Evolutionary conservation across 2,888 invertebrate genomes (phyloP).

Genomic region (Caenorhabditis macrosperma): DNA sequence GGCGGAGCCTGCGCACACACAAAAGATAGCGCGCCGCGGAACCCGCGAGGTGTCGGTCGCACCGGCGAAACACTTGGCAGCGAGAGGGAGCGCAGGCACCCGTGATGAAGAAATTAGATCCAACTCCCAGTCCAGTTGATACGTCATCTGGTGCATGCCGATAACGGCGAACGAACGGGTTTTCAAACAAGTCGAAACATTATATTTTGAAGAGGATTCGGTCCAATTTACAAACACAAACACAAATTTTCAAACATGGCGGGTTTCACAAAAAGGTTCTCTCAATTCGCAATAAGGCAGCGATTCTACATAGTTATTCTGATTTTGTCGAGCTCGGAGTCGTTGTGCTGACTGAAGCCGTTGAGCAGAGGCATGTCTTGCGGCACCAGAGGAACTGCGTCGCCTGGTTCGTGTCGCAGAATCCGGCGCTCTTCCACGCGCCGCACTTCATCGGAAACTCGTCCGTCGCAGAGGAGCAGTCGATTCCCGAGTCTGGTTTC

Average conservation of each 20-base stretch:
- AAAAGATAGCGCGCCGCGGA: slow-evolving; percentile 31
- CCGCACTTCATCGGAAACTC: slow-evolving; percentile 62
- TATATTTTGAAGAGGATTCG: neutral
- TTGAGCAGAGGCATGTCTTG: slow-evolving; percentile 59
- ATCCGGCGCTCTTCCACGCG: slow-evolving; percentile 64
- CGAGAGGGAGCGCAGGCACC: neutral
- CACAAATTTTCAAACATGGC: too few relatives aligned
- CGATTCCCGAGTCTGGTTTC: slow-evolving; percentile 23
- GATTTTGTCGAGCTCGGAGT: neutral
- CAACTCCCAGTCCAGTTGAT: slow-evolving; percentile 57
- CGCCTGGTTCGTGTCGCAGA: slow-evolving; percentile 65
- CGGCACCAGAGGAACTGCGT: slow-evolving; percentile 67
- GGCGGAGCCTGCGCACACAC: slow-evolving; percentile 21
- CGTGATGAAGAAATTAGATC: slow-evolving; percentile 61
- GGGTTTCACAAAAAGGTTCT: neutral
- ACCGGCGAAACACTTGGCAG: neutral
- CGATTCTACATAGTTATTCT: too few relatives aligned
- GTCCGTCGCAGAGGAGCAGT: slow-evolving; percentile 48
- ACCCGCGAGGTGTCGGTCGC: slow-evolving; percentile 46
- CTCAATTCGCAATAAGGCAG: too few relatives aligned
- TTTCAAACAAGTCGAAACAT: neutral
- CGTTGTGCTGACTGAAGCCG: neutral
- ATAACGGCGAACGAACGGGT: slow-evolving; percentile 58
- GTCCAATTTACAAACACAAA: slow-evolving; percentile 9
- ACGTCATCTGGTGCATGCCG: slow-evolving; percentile 45